A percentile compares a stretch with the other conserved stretches of the same genome.
phyloP scores from a whole-genome alignment of 1,140 invertebrate genomes.

The Leptonema lineaticorne region DNA sequence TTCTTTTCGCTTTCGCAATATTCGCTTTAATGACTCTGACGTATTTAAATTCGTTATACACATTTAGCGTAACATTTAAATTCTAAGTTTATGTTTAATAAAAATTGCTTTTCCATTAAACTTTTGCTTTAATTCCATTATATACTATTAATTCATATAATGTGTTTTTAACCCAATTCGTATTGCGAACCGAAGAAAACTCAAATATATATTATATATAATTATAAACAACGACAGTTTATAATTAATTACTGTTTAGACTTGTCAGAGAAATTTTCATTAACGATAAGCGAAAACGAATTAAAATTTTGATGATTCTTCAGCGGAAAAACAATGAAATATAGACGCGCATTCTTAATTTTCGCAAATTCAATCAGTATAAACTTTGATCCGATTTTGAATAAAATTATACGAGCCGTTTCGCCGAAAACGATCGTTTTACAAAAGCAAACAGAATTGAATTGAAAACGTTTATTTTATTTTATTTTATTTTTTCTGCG shows the following conservation, averaged over 20 bases:
- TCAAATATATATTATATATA: too few relatives aligned
- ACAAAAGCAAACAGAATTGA: too few relatives aligned
- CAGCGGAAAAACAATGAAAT: neutral
- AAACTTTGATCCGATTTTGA: too few relatives aligned
- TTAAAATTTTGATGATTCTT: slow-evolving; percentile 4
- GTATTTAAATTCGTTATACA: neutral
- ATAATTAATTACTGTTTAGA: slow-evolving; percentile 6
- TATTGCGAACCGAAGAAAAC: neutral
- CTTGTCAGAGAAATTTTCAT: neutral
- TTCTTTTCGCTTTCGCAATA: neutral
- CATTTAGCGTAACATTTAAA: too few relatives aligned
- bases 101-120: neutral
- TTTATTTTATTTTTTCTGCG: too few relatives aligned
- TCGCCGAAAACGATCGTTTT: too few relatives aligned
- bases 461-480: too few relatives aligned
- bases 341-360: neutral
- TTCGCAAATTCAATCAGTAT: too few relatives aligned
- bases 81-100: too few relatives aligned
- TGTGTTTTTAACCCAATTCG: neutral
- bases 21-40: neutral
- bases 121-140: neutral
- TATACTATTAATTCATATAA: too few relatives aligned
- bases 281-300: neutral
- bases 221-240: neutral
- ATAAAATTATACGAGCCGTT: too few relatives aligned